Conservation (phyloP, 1,140 invertebrate species). For the Cylas formicarius region DNA sequence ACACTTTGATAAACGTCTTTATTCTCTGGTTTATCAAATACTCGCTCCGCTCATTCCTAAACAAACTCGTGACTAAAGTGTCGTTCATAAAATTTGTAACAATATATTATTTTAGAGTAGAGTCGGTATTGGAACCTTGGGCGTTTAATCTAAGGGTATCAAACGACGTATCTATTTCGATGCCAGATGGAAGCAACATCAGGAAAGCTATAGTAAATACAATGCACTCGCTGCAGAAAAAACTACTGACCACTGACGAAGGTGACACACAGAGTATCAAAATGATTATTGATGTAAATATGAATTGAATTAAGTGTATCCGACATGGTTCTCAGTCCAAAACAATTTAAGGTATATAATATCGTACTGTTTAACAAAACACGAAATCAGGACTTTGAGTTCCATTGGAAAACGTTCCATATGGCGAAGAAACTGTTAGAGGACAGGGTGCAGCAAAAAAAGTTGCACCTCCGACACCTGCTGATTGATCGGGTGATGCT, state of each 20-base stretch:
- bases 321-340: not conserved
- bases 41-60: too few species aligned
- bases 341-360: constrained; percentile 51
- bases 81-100: not conserved
- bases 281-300: constrained; percentile 46
- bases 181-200: constrained; percentile 58
- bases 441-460: constrained; percentile 54
- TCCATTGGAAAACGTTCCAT: constrained; percentile 52
- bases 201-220: constrained; percentile 48
- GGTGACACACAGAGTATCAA: constrained; percentile 71
- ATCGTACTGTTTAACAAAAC: constrained; percentile 51
- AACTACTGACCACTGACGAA: constrained; percentile 54
- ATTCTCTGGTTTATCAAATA: not conserved
- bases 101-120: constrained; percentile 26
- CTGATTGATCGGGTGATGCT: constrained; percentile 57
- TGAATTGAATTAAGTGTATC: not conserved
- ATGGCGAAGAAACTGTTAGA: constrained; percentile 54
- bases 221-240: constrained; percentile 49
- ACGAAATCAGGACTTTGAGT: constrained; percentile 47
- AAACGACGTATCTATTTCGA: constrained; percentile 42
- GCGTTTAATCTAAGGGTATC: constrained; percentile 43
- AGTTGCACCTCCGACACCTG: constrained; percentile 55
- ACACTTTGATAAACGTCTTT: not conserved
- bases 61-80: not conserved
- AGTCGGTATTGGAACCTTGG: constrained; percentile 36